Conservation (phyloP, 2,113 vertebrate genomes). For the Centropristis striata region DNA sequence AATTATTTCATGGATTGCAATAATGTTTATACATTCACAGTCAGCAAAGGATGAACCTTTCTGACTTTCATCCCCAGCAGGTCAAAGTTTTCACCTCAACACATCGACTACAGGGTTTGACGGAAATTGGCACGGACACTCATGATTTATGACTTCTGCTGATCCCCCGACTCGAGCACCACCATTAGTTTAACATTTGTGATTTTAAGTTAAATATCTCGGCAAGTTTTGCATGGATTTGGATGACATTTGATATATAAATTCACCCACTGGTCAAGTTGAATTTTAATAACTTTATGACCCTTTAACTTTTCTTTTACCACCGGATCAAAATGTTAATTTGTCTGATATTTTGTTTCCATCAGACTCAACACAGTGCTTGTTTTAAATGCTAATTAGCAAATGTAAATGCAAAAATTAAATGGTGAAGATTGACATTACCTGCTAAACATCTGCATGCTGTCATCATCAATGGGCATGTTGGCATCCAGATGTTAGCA, state of each 20-base stretch:
- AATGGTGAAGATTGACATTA: no score
- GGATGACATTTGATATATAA: background rate
- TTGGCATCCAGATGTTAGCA: background rate
- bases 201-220: background rate
- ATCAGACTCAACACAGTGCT: no score
- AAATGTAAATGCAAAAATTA: no score
- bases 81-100: background rate
- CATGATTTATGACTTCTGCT: background rate
- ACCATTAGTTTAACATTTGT: slow-evolving; percentile 5
- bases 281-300: background rate
- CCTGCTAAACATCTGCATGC: no score
- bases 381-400: background rate
- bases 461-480: background rate
- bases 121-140: background rate
- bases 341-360: no score
- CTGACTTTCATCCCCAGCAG: background rate
- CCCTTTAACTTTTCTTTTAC: no score
- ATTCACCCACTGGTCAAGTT: background rate
- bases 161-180: background rate
- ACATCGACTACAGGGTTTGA: background rate
- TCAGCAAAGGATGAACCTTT: background rate
- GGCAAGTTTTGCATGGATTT: background rate
- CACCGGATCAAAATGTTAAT: no score
- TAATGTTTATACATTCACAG: background rate
- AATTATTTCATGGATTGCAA: background rate